phyloP scores from a whole-genome alignment of 2,113 vertebrate species.

The Mionectes macconnelli region DNA sequence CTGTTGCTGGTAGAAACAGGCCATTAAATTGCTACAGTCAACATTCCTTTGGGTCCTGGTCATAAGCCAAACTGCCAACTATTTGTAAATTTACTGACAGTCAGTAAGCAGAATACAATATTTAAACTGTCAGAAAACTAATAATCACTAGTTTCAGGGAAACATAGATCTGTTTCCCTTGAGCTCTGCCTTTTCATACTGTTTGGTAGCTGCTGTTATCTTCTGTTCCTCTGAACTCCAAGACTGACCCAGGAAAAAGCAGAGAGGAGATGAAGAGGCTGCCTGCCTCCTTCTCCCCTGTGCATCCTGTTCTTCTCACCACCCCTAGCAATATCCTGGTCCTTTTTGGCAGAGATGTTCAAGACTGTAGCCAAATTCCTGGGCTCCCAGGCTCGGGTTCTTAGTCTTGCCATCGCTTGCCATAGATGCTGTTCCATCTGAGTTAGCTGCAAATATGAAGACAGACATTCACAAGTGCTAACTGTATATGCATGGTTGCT shows the following conservation, averaged over 20 bases:
- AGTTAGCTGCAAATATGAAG: not conserved
- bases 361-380: not conserved
- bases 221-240: not conserved
- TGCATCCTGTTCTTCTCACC: not conserved
- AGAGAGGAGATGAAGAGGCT: not conserved
- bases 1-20: slow-evolving; percentile 51
- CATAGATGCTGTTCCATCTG: not conserved
- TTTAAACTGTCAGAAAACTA: slow-evolving; percentile 63
- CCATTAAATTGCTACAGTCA: slow-evolving; percentile 38
- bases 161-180: not conserved
- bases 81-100: slow-evolving; percentile 66
- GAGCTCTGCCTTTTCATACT: not conserved
- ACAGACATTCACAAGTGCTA: not conserved
- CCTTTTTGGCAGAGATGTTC: not conserved
- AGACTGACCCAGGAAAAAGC: not conserved
- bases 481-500: not conserved
- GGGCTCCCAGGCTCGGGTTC: not conserved
- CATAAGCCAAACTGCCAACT: slow-evolving; percentile 60
- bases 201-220: not conserved
- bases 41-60: slow-evolving; percentile 61
- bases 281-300: not conserved
- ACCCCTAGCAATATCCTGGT: not conserved
- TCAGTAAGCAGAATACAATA: slow-evolving; percentile 38
- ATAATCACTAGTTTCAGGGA: not conserved
- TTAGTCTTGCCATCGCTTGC: not conserved